Evolutionary conservation across 1,140 invertebrate genomes (phyloP).

Genomic region (Drosophila truncata): DNA sequence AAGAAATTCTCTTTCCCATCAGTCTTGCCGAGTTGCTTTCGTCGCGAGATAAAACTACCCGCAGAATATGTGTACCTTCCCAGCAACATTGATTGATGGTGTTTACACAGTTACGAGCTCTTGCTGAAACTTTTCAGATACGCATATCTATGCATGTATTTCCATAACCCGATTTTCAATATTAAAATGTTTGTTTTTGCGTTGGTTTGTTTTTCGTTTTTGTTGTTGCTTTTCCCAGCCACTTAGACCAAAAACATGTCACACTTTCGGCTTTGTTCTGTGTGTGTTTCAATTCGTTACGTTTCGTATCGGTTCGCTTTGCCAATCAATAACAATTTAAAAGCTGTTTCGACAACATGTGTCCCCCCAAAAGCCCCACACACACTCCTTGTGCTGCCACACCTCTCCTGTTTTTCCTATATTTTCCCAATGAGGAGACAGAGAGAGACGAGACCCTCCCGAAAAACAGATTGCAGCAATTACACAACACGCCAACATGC

Average conservation of each 20-base stretch:
- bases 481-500: constrained; percentile 73
- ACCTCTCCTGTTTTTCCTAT: constrained; percentile 26
- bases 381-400: constrained; percentile 20
- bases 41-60: constrained; percentile 39
- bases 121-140: constrained; percentile 37
- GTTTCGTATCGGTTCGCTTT: constrained; percentile 28
- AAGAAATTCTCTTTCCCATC: constrained; percentile 2
- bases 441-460: constrained; percentile 21
- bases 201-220: constrained; percentile 23
- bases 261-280: constrained; percentile 42
- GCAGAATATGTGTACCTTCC: constrained; percentile 22
- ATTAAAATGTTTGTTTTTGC: constrained; percentile 78
- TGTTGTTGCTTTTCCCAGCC: constrained; percentile 26
- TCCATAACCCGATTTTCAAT: constrained; percentile 67
- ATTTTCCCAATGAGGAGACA: constrained; percentile 30
- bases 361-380: constrained; percentile 32
- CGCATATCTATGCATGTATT: constrained; percentile 52
- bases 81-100: constrained; percentile 52
- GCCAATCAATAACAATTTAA: constrained; percentile 82
- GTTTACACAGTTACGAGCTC: constrained; percentile 22
- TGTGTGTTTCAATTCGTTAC: constrained; percentile 25
- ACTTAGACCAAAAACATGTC: constrained; percentile 61
- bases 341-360: constrained; percentile 81
- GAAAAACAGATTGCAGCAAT: constrained; percentile 74
- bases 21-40: neutral